phyloP scores from a whole-genome alignment of 53 echinoderm and acorn worm species.

The Temnopleurus reevesii region DNA sequence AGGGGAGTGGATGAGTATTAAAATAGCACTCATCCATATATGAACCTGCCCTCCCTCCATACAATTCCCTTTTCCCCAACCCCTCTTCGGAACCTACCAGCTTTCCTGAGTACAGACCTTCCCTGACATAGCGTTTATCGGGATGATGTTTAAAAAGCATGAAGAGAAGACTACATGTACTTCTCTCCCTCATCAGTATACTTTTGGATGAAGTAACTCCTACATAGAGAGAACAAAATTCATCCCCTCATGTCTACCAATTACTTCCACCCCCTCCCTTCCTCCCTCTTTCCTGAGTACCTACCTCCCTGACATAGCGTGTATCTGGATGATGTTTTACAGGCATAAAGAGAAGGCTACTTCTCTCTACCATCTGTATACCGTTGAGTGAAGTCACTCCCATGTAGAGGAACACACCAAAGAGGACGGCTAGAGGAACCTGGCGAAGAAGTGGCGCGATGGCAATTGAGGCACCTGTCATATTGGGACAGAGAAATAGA shows the following conservation, averaged over 20 bases:
- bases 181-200: slow-evolving; percentile 89
- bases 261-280: too few species aligned
- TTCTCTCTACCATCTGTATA: slow-evolving; percentile 91
- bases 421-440: slow-evolving; percentile 87
- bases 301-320: slow-evolving; percentile 81
- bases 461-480: slow-evolving; percentile 81
- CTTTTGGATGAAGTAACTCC: slow-evolving; percentile 91
- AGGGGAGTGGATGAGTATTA: too few species aligned
- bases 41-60: too few species aligned
- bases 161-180: slow-evolving; percentile 65
- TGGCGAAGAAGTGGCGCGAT: slow-evolving; percentile 81
- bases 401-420: slow-evolving; percentile 99
- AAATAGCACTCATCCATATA: too few species aligned
- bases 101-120: slow-evolving; percentile 67
- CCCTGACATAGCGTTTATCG: slow-evolving; percentile 75
- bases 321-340: slow-evolving; percentile 93
- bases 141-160: slow-evolving; percentile 98
- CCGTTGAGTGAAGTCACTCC: slow-evolving; percentile 92
- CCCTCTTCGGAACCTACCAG: too few species aligned
- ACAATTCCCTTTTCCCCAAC: too few species aligned
- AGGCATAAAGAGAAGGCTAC: slow-evolving; percentile 81
- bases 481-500: background rate
- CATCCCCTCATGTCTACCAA: too few species aligned
- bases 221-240: too few species aligned
- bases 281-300: background rate